phyloP scores from a whole-genome alignment of 2,888 invertebrate genomes.

The Hypolimnas misippus region DNA sequence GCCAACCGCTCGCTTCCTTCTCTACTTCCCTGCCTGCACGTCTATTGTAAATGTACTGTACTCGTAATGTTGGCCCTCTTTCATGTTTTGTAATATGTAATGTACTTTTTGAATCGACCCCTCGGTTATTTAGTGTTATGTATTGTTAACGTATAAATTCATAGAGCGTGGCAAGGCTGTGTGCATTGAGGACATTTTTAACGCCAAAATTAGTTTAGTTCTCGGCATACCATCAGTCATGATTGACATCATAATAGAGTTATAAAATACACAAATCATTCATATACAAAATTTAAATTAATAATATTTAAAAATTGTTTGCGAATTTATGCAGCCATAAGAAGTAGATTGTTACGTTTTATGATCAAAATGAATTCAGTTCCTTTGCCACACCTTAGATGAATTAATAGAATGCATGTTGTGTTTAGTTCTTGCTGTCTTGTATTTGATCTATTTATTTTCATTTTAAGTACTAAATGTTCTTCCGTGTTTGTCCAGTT shows the following conservation, averaged over 20 bases:
- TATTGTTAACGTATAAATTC: constrained; percentile 73
- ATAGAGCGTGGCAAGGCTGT: constrained; percentile 89
- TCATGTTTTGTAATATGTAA: constrained; percentile 79
- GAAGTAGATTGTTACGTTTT: constrained; percentile 72
- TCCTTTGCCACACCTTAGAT: constrained; percentile 84
- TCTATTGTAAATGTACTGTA: constrained; percentile 73
- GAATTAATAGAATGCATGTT: constrained; percentile 77
- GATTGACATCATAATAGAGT: constrained; percentile 75
- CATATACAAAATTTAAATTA: constrained; percentile 62
- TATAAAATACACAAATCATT: constrained; percentile 74
- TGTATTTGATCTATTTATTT: constrained; percentile 57
- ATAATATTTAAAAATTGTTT: constrained; percentile 69
- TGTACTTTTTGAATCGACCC: constrained; percentile 78
- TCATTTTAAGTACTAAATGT: constrained; percentile 47
- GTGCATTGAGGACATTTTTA: constrained; percentile 86
- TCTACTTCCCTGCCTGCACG: constrained; percentile 76
- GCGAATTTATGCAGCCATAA: constrained; percentile 51
- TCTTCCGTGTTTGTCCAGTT: constrained; percentile 62
- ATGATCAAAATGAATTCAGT: constrained; percentile 76
- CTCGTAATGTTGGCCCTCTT: constrained; percentile 78
- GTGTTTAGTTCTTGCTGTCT: constrained; percentile 63
- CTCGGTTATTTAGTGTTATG: constrained; percentile 83
- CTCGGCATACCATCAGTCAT: constrained; percentile 75
- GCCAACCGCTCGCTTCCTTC: constrained; percentile 60
- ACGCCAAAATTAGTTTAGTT: constrained; percentile 81